These are phyloP conservation scores for Neelides folsomi DNA, from an alignment of 2,888 invertebrate genomes.

Conservation along the genomic window DNA sequence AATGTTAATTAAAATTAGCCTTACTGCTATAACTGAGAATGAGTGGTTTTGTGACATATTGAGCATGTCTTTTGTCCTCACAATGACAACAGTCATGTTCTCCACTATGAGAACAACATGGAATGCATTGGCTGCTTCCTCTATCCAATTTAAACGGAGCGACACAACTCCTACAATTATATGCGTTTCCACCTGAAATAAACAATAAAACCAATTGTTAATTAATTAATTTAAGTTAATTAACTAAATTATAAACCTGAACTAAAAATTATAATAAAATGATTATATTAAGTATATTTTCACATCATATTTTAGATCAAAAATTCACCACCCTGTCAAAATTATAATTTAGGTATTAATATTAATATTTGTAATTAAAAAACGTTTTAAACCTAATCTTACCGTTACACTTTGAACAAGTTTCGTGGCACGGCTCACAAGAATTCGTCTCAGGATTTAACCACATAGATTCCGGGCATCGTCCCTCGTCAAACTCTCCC, in stretches of 20 bases:
- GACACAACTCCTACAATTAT: slow-evolving; percentile 52
- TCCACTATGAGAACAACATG: slow-evolving; percentile 50
- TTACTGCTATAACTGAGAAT: slow-evolving; percentile 20
- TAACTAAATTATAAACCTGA: too few species aligned
- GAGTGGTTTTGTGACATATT: slow-evolving; percentile 8
- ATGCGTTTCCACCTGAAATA: slow-evolving; percentile 43
- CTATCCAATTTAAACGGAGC: slow-evolving; percentile 54
- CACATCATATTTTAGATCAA: too few species aligned
- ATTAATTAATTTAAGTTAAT: neutral
- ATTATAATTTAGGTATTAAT: neutral
- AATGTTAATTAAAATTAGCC: neutral
- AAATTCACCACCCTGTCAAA: too few species aligned
- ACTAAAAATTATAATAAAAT: too few species aligned
- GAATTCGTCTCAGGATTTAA: slow-evolving; percentile 51
- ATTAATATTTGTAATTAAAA: neutral
- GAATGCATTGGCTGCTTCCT: slow-evolving; percentile 61
- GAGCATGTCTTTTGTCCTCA: slow-evolving; percentile 37
- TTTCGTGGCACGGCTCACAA: slow-evolving; percentile 77
- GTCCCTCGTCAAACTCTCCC: slow-evolving; percentile 45
- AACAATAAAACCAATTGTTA: slow-evolving; percentile 3
- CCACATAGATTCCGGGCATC: slow-evolving; percentile 76
- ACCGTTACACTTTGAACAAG: slow-evolving; percentile 77
- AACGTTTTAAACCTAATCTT: too few species aligned
- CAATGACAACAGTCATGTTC: slow-evolving; percentile 55
- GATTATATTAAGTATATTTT: too few species aligned